phyloP scores from a whole-genome alignment of 2,113 vertebrate species.

The Mesoclemmys tuberculata region DNA sequence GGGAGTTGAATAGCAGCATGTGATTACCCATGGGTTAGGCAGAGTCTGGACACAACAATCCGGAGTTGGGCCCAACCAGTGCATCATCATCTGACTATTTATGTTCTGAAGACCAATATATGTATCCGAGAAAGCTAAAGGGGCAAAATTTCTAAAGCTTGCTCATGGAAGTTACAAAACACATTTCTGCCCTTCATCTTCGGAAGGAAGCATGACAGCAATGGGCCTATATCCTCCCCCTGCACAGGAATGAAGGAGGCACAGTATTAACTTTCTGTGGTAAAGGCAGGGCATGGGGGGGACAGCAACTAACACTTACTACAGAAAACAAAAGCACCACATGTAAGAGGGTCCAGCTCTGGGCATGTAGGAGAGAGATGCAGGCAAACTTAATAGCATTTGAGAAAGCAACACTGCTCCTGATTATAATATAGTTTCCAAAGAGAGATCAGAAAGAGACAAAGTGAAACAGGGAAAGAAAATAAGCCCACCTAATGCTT shows the following conservation, averaged over 20 bases:
- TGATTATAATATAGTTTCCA: neutral
- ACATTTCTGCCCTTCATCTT: neutral
- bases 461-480: neutral
- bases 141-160: neutral
- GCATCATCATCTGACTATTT: neutral
- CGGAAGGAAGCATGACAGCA: neutral
- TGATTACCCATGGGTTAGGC: accelerated
- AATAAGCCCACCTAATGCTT: neutral
- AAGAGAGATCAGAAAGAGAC: neutral
- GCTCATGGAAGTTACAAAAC: conserved; percentile 4
- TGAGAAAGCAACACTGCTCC: neutral
- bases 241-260: neutral
- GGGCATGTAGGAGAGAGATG: neutral
- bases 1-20: neutral
- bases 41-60: neutral
- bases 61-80: neutral
- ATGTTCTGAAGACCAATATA: conserved; percentile 4
- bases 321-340: neutral
- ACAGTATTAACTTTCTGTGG: neutral
- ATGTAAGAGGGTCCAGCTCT: neutral
- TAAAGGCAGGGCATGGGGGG: neutral
- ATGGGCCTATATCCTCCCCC: neutral
- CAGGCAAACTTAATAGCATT: neutral
- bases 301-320: neutral
- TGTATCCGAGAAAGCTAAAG: neutral